Evolutionary conservation across 2,888 invertebrate genomes (phyloP).

Genomic region (Apodemia zela): DNA sequence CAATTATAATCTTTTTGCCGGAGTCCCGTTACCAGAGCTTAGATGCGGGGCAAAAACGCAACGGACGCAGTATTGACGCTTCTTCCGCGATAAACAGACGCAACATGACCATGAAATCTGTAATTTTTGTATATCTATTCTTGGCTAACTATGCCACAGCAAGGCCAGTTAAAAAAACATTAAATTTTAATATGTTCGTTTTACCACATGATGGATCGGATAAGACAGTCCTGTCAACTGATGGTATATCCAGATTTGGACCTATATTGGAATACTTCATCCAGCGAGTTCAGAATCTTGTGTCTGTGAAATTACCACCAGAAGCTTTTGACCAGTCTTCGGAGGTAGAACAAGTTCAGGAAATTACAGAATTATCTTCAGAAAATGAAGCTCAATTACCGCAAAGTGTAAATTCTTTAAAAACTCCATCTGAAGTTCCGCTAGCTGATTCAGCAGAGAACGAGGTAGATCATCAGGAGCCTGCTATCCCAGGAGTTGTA

Average conservation of each 20-base stretch:
- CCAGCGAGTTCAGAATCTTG: conserved; percentile 84
- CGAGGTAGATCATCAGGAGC: conserved; percentile 70
- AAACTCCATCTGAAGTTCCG: conserved; percentile 34
- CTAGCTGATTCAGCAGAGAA: conserved; percentile 61
- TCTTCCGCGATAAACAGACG: conserved; percentile 56
- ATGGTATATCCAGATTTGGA: conserved; percentile 81
- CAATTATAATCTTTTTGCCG: conserved; percentile 76
- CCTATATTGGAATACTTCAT: conserved; percentile 84
- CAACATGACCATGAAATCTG: conserved; percentile 45
- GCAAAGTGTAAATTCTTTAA: not conserved
- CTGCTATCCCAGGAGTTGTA: conserved; percentile 62
- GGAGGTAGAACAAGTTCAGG: conserved; percentile 36
- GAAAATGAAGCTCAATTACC: not conserved
- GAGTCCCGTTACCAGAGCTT: conserved; percentile 71
- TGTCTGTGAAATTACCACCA: conserved; percentile 83
- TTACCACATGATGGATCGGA: conserved; percentile 57
- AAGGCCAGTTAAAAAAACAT: conserved; percentile 59
- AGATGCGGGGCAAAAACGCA: conserved; percentile 66
- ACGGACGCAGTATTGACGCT: conserved; percentile 57
- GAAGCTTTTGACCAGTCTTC: conserved; percentile 40
- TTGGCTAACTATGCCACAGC: conserved; percentile 44
- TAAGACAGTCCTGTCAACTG: conserved; percentile 53
- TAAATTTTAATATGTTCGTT: conserved; percentile 73
- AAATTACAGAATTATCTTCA: not conserved
- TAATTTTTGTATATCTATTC: conserved; percentile 51